Conservation (phyloP, 2,797 vertebrate genomes). For the Alectoris magna region DNA sequence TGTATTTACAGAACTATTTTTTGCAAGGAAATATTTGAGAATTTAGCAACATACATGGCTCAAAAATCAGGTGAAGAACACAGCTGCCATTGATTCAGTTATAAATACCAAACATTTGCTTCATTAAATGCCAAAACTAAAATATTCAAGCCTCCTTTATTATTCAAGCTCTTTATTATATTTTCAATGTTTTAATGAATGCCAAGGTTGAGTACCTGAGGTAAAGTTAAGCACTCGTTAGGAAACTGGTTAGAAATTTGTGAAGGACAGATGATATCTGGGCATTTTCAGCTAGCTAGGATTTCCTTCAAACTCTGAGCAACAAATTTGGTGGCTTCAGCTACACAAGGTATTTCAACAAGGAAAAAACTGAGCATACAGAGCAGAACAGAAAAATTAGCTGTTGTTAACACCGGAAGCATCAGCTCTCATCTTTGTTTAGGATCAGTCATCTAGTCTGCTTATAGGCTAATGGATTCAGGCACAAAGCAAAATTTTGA, state of each 20-base stretch:
- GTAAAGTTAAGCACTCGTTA: background rate
- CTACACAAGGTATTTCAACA: background rate
- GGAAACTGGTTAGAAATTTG: background rate
- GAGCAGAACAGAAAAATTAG: background rate
- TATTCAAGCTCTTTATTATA: background rate
- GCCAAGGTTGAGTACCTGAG: background rate
- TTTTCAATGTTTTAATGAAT: background rate
- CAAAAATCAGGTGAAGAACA: background rate
- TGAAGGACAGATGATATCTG: background rate
- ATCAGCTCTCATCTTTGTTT: background rate
- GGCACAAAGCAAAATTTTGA: background rate
- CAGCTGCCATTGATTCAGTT: background rate
- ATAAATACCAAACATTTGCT: background rate
- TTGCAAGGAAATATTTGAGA: background rate
- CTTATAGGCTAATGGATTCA: background rate
- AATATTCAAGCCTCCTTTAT: background rate
- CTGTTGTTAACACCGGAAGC: background rate
- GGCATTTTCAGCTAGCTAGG: background rate
- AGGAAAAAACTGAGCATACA: background rate
- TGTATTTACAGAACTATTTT: background rate
- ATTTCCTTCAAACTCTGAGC: background rate
- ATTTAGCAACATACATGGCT: background rate
- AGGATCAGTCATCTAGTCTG: background rate
- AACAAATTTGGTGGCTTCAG: background rate
- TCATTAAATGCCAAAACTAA: background rate